These are phyloP conservation scores for Epicampocera succincta DNA, from an alignment of 2,888 invertebrate genomes.

Conservation along the genomic window DNA sequence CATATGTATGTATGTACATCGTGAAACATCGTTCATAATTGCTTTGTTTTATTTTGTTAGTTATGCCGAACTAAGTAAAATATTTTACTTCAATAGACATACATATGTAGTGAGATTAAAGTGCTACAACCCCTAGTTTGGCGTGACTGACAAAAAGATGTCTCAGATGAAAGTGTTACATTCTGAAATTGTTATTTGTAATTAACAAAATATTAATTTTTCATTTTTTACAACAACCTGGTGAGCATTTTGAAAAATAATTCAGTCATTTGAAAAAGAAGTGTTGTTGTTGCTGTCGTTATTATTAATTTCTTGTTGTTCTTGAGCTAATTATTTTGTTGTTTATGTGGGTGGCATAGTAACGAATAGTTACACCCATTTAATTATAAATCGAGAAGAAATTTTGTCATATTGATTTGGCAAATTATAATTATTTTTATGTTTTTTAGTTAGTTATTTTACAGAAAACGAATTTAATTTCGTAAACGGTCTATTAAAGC, in stretches of 20 bases:
- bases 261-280: too few species aligned
- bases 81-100: too few species aligned
- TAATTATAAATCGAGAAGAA: neutral
- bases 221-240: neutral
- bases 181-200: neutral
- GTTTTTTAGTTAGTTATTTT: neutral
- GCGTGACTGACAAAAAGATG: too few species aligned
- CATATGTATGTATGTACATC: too few species aligned
- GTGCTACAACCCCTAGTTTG: too few species aligned
- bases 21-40: too few species aligned
- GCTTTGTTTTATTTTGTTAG: too few species aligned
- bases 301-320: constrained; percentile 8
- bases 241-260: neutral
- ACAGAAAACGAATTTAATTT: neutral
- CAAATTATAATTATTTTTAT: neutral
- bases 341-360: neutral
- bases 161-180: too few species aligned
- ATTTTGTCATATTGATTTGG: neutral
- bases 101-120: too few species aligned
- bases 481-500: too few species aligned
- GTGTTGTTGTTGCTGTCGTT: neutral
- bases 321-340: constrained; percentile 4
- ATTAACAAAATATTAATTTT: constrained; percentile 29
- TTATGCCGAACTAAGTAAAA: too few species aligned
- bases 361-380: neutral